phyloP scores from a whole-genome alignment of 2,888 invertebrate species.

The Lithophane ornitopus region DNA sequence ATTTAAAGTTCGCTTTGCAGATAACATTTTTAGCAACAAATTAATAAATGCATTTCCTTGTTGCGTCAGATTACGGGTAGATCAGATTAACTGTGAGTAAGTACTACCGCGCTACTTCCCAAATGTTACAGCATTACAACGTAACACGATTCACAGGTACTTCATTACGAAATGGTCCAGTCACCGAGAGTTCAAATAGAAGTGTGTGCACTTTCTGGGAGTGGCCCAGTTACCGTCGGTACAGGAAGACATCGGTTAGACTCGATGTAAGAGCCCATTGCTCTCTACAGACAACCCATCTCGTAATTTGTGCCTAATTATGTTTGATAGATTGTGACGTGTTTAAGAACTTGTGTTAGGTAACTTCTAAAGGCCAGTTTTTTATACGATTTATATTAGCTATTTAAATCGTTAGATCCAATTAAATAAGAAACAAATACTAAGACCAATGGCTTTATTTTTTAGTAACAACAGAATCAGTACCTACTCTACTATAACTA shows the following conservation, averaged over 20 bases:
- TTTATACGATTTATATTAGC: too few species aligned
- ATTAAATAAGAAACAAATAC: conserved; percentile 6
- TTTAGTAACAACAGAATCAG: conserved; percentile 33
- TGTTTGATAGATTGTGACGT: conserved; percentile 28
- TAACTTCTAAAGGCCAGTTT: conserved; percentile 18
- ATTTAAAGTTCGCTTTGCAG: background rate
- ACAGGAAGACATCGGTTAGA: conserved; percentile 79
- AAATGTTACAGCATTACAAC: conserved; percentile 51
- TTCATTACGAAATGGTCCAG: conserved; percentile 57
- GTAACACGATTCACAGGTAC: conserved; percentile 57
- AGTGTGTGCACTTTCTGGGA: conserved; percentile 71
- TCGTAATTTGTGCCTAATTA: conserved; percentile 51
- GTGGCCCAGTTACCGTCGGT: conserved; percentile 73
- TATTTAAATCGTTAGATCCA: background rate
- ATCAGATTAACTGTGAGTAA: conserved; percentile 40
- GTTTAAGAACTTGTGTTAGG: conserved; percentile 34
- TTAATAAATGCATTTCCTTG: conserved; percentile 41
- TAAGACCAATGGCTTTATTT: conserved; percentile 35
- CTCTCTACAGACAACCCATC: conserved; percentile 50
- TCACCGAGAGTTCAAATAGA: conserved; percentile 43
- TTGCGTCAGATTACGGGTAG: conserved; percentile 37
- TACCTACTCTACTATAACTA: conserved; percentile 28
- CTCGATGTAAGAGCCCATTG: conserved; percentile 63
- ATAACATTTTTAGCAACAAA: conserved; percentile 8
- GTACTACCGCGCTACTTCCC: conserved; percentile 19